Base-by-base conservation (phyloP, 2,888 invertebrate genomes). In the Scaptomyza tumidula region DNA sequence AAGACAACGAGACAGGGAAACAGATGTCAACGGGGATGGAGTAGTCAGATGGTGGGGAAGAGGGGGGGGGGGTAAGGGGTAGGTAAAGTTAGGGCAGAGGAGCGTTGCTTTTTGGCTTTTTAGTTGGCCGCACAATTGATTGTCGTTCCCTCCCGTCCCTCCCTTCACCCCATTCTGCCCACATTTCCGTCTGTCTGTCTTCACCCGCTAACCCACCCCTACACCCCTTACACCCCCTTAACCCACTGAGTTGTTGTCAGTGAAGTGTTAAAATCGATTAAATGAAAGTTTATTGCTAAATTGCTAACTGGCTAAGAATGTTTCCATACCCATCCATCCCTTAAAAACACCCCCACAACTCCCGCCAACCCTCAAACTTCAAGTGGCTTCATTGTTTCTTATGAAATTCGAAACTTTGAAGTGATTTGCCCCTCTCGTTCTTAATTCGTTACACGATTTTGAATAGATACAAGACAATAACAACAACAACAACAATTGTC, bases 201-300 rank as follows among this genome's bases (percentile, higher is more conserved):
- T 14, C 48, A n/a, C 2, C 6, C 57, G 0, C 19, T 24, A 6
- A 2, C 46, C 33, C 24, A n/a, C 37, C 19, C 16, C 7, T 43
- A 31, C 44, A 3, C 45, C 14, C 29, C 29, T 11, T 37, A 3
- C 10, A 3, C 37, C 14, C 1, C 16, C 14, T 14, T 1, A 14
- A 33, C 1, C 13, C 39, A 11, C 1, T 33, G 24, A 44, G 29
- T 59, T 59, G 76, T 61, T 78, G 63, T 55, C 87, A 81, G 75
- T 84, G 79, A 86, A 88, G 85, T 86, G 86, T 85, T 86, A 86
- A 85, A 85, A 88, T 85, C 85, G 88, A 85, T 85, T 85, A 78
- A 86, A 86, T 83, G 76, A 78, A 85, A 83, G 69, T 85, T 85
- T 85, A 88, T 88, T 83, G 85, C 83, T 86, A 88, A 85, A 85